A percentile compares a stretch with the other conserved stretches of the same genome.
Evolutionary conservation across 2,888 invertebrate genomes (phyloP).

Genomic region (Drosophila phalerata): DNA sequence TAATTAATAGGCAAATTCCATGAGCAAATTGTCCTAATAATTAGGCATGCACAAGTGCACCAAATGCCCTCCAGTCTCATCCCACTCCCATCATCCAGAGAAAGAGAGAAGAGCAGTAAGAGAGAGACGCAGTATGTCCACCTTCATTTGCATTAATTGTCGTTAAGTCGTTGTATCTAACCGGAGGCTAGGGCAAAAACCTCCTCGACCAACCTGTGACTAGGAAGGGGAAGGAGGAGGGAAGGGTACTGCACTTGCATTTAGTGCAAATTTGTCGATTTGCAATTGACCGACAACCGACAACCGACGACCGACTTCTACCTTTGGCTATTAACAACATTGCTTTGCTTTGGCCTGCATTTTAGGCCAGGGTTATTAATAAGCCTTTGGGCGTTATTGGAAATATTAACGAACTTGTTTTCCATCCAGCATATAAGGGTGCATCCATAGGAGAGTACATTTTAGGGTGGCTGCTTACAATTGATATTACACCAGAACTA

Average conservation of each 20-base stretch:
- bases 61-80: conserved; percentile 41
- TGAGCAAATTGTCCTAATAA: conserved; percentile 78
- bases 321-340: conserved; percentile 70
- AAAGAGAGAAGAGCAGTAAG: no score
- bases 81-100: not conserved
- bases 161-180: conserved; percentile 66
- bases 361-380: conserved; percentile 56
- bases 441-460: conserved; percentile 1
- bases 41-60: conserved; percentile 79
- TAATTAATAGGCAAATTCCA: conserved; percentile 81
- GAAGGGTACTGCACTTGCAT: conserved; percentile 47
- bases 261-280: conserved; percentile 73
- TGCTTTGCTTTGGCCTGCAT: conserved; percentile 18
- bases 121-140: conserved; percentile 30
- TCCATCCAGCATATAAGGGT: conserved; percentile 21
- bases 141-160: conserved; percentile 81
- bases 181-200: conserved; percentile 16
- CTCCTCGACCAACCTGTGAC: not conserved
- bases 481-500: conserved; percentile 60
- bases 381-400: conserved; percentile 70
- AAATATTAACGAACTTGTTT: conserved; percentile 69
- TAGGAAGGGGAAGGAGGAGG: not conserved
- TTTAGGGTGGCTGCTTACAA: conserved; percentile 46
- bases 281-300: conserved; percentile 24
- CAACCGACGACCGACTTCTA: conserved; percentile 19